A percentile compares a stretch with the other conserved stretches of the same genome.
Conservation (phyloP, 2,888 invertebrate species). For the Cyclophora punctaria region DNA sequence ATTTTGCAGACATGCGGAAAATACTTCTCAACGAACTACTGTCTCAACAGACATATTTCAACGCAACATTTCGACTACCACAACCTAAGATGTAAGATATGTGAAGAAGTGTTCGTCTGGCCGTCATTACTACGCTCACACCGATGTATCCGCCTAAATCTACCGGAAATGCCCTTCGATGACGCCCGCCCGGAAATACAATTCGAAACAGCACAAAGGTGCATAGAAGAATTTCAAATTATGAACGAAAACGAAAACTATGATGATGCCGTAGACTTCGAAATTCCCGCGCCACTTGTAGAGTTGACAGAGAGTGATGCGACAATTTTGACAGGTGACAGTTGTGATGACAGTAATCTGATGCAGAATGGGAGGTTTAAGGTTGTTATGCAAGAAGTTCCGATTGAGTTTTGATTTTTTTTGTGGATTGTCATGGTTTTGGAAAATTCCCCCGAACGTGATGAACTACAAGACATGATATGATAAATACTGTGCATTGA, state of each 20-base stretch:
- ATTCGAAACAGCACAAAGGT: slow-evolving; percentile 38
- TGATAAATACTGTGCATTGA: too few relatives aligned
- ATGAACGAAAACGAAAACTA: slow-evolving; percentile 13
- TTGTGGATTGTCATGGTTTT: not conserved
- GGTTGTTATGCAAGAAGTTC: slow-evolving; percentile 55
- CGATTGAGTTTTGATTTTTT: slow-evolving; percentile 49
- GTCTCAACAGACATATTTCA: slow-evolving; percentile 45
- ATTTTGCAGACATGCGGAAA: slow-evolving; percentile 50
- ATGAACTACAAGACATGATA: too few relatives aligned
- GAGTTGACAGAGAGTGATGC: slow-evolving; percentile 41
- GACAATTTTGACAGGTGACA: slow-evolving; percentile 6
- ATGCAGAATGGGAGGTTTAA: slow-evolving; percentile 41
- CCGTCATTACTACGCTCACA: slow-evolving; percentile 44
- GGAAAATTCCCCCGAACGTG: too few relatives aligned
- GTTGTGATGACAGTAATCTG: slow-evolving; percentile 2
- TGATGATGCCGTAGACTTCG: slow-evolving; percentile 49
- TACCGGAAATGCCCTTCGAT: slow-evolving; percentile 47
- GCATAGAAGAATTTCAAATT: slow-evolving; percentile 38
- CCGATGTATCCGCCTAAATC: slow-evolving; percentile 42
- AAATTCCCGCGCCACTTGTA: slow-evolving; percentile 54
- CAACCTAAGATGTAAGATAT: slow-evolving; percentile 38
- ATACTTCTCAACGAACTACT: slow-evolving; percentile 42
- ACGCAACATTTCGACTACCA: slow-evolving; percentile 34
- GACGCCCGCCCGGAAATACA: slow-evolving; percentile 50
- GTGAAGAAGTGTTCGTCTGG: slow-evolving; percentile 57